phyloP scores from a whole-genome alignment of 2,113 vertebrate species.

The Crotalus tigris region DNA sequence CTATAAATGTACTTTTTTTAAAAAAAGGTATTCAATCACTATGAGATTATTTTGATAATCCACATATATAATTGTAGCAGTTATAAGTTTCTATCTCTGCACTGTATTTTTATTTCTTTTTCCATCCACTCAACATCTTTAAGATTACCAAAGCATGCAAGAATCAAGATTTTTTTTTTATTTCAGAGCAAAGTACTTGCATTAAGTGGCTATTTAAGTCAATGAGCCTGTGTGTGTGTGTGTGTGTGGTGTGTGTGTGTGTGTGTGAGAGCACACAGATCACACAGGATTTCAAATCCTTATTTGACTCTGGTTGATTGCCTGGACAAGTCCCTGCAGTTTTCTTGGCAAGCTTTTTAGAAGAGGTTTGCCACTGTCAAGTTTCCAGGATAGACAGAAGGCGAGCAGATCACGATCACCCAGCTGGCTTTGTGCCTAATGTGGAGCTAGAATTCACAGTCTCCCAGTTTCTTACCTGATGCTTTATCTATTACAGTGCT shows the following conservation, averaged over 20 bases:
- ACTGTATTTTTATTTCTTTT: too few species aligned
- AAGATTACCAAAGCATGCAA: conserved; percentile 1
- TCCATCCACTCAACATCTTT: background rate
- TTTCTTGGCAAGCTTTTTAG: background rate
- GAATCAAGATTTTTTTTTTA: conserved; percentile 8
- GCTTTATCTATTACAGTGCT: background rate
- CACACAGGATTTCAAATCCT: background rate
- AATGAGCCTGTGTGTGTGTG: background rate
- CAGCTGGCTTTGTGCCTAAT: background rate
- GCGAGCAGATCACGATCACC: background rate
- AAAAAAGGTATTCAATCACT: background rate
- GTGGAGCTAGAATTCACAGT: background rate
- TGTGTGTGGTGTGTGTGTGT: too few species aligned
- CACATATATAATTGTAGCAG: background rate
- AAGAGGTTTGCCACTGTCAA: background rate
- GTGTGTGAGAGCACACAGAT: background rate
- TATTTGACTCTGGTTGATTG: background rate
- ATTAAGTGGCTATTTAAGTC: background rate
- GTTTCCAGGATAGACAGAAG: background rate
- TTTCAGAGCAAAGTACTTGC: conserved; percentile 18
- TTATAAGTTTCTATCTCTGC: background rate
- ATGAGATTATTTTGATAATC: background rate
- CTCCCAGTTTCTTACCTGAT: background rate
- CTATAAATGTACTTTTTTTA: conserved; percentile 16
- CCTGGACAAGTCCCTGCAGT: background rate